These are phyloP conservation scores for Strigops habroptila DNA, from an alignment of 2,113 vertebrate species.

Conservation along the genomic window DNA sequence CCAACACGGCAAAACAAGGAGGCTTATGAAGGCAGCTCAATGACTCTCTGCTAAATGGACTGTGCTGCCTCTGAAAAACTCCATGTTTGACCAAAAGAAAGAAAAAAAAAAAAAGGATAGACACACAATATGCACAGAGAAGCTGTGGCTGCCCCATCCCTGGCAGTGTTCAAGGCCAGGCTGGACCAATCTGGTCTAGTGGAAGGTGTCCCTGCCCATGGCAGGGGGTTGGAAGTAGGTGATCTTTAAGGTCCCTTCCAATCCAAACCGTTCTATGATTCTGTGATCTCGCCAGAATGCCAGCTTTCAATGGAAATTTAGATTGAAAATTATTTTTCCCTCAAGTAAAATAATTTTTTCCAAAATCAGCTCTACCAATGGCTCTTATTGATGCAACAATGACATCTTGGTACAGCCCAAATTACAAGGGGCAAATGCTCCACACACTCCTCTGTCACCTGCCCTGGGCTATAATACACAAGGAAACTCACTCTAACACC, in stretches of 20 bases:
- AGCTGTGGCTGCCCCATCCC: background rate
- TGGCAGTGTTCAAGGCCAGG: background rate
- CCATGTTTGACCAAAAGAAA: background rate
- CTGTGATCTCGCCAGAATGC: background rate
- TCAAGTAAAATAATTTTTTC: background rate
- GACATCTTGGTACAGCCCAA: background rate
- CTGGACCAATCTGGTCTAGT: background rate
- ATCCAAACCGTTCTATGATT: background rate
- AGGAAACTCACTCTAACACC: background rate
- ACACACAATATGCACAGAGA: background rate
- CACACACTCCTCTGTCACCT: background rate
- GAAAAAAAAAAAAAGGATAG: background rate
- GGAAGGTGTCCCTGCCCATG: background rate
- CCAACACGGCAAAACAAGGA: background rate
- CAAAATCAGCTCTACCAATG: background rate
- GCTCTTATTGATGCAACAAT: background rate
- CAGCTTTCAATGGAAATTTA: background rate
- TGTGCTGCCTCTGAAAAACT: background rate
- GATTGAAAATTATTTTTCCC: background rate
- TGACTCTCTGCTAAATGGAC: background rate
- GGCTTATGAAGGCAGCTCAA: fast-evolving
- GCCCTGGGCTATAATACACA: background rate
- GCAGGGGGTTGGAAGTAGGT: background rate
- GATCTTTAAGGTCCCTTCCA: background rate
- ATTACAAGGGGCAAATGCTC: background rate